These are phyloP conservation scores for Heloderma charlesbogerti DNA, from an alignment of 2,113 vertebrate species.

Conservation along the genomic window DNA sequence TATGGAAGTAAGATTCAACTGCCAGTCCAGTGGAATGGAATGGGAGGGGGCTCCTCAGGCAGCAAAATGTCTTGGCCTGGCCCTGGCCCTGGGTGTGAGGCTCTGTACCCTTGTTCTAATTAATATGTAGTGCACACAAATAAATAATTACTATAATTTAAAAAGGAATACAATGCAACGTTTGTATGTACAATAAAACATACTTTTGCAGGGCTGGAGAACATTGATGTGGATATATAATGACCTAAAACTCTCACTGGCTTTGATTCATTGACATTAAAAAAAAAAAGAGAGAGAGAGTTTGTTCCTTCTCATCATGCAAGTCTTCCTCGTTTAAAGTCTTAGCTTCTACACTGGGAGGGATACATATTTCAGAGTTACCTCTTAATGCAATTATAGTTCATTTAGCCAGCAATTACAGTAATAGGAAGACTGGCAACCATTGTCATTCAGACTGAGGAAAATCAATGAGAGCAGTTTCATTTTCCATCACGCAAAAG, in stretches of 20 bases:
- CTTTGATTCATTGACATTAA: not conserved
- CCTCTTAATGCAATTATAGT: constrained; percentile 82
- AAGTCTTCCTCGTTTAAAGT: constrained; percentile 68
- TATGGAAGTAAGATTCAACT: no score
- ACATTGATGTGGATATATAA: not conserved
- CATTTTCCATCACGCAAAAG: constrained; percentile 58
- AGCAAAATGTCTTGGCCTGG: no score
- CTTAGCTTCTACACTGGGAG: constrained; percentile 70
- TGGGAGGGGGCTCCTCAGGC: no score
- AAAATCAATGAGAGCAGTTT: constrained; percentile 69
- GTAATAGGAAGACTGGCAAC: constrained; percentile 81
- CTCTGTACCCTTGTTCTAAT: no score
- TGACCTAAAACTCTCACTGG: not conserved
- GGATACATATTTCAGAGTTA: constrained; percentile 79
- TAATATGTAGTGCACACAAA: no score
- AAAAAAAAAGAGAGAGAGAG: not conserved
- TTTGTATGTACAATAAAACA: not conserved
- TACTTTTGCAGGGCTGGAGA: not conserved
- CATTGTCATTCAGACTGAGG: constrained; percentile 70
- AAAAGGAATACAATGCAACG: no score
- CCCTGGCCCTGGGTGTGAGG: no score
- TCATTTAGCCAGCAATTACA: constrained; percentile 82
- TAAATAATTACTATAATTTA: no score
- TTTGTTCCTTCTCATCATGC: constrained; percentile 50
- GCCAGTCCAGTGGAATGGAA: no score